These are phyloP conservation scores for Antigone vipio DNA, from an alignment of 2,113 vertebrate species.

Conservation along the genomic window DNA sequence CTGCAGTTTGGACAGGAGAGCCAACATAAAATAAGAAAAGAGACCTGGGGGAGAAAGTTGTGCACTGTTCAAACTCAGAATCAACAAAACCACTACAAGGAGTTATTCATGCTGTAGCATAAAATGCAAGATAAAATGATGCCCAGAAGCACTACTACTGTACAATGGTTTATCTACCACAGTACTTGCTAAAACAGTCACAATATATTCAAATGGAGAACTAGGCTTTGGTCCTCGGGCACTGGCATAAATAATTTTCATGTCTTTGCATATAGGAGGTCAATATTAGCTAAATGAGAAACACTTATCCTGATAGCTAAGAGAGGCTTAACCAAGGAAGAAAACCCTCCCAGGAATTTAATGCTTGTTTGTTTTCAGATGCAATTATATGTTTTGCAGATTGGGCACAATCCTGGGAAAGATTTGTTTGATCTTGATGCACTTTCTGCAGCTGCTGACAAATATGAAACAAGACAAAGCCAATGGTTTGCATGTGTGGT, in stretches of 20 bases:
- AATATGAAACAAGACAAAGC: neutral
- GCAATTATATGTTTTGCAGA: neutral
- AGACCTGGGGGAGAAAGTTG: neutral
- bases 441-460: neutral
- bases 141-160: neutral
- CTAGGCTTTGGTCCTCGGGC: neutral
- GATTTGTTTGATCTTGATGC: neutral
- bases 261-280: neutral
- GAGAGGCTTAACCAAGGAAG: neutral
- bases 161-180: neutral
- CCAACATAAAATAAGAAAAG: conserved; percentile 14
- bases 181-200: neutral
- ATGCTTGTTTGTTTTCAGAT: neutral
- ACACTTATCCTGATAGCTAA: neutral
- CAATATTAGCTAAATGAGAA: neutral
- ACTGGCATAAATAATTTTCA: neutral
- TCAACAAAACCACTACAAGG: neutral
- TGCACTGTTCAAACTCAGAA: neutral
- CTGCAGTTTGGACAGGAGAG: neutral
- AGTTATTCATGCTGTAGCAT: neutral
- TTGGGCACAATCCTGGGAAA: neutral
- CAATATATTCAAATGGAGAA: neutral
- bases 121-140: neutral
- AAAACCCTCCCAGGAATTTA: neutral
- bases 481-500: neutral